Conservation (phyloP, 1,140 invertebrate genomes). For the Diachasma alloeum region DNA sequence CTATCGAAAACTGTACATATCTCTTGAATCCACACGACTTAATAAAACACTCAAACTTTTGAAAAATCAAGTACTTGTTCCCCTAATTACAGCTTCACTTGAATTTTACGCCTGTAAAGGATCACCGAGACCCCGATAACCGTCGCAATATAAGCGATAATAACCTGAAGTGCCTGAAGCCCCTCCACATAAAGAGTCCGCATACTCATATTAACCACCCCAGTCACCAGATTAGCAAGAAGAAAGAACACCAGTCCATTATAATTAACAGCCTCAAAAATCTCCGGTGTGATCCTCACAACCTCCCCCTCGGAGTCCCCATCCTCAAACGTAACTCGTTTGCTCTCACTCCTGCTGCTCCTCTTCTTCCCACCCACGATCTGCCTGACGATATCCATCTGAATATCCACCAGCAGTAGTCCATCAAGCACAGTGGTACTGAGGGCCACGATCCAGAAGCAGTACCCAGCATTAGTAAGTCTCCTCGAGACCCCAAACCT, state of each 20-base stretch:
- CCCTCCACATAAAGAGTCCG: constrained; percentile 68
- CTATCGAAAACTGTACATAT: neutral
- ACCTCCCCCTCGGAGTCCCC: neutral
- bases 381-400: constrained; percentile 19
- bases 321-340: neutral
- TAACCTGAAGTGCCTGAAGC: constrained; percentile 64
- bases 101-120: constrained; percentile 47
- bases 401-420: constrained; percentile 65
- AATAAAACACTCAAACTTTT: neutral
- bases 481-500: constrained; percentile 72
- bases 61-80: neutral
- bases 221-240: constrained; percentile 80
- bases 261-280: constrained; percentile 74
- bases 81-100: constrained; percentile 47
- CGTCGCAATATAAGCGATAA: constrained; percentile 69
- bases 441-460: constrained; percentile 76
- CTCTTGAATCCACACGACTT: neutral
- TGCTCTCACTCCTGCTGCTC: constrained; percentile 16
- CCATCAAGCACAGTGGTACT: constrained; percentile 64
- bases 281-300: constrained; percentile 60
- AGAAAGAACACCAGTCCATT: constrained; percentile 84
- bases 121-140: constrained; percentile 54
- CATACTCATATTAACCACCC: constrained; percentile 77
- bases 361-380: constrained; percentile 6
- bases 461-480: constrained; percentile 80